These are phyloP conservation scores for Alexandromys fortis DNA, from an alignment of 2,113 vertebrate genomes.

Conservation along the genomic window DNA sequence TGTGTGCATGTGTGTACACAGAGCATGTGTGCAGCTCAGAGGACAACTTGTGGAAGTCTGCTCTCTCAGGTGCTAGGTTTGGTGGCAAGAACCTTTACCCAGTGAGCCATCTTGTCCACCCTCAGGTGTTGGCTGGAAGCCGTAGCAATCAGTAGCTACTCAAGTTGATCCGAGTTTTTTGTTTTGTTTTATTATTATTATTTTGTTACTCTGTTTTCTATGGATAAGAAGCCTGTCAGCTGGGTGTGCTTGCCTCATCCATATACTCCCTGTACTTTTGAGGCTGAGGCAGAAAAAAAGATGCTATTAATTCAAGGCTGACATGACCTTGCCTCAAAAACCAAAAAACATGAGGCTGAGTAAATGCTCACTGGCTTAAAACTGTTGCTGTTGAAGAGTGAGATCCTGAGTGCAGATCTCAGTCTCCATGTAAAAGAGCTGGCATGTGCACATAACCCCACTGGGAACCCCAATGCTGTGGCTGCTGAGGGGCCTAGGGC, in stretches of 20 bases:
- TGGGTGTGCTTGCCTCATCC: background rate
- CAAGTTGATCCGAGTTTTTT: background rate
- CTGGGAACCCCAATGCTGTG: background rate
- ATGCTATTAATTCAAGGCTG: background rate
- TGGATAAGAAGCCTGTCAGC: background rate
- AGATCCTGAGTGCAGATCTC: background rate
- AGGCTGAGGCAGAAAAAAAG: background rate
- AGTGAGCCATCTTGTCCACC: too few relatives aligned
- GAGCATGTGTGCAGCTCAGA: background rate
- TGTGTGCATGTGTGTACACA: too few relatives aligned
- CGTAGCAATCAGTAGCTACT: background rate
- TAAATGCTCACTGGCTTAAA: background rate
- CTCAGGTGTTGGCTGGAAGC: background rate
- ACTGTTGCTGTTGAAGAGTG: background rate
- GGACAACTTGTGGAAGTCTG: background rate
- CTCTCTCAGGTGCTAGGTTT: background rate
- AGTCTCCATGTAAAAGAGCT: background rate
- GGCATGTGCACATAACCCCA: background rate
- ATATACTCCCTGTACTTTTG: background rate
- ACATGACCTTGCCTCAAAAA: background rate
- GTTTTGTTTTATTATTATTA: too few relatives aligned
- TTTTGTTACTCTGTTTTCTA: background rate
- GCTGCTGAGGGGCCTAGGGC: background rate
- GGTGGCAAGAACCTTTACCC: background rate
- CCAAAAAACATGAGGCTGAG: background rate